Evolutionary conservation across 2,888 invertebrate genomes (phyloP), one percentile per base, ranked within the genome.

Genomic region (Tridacna gigas): DNA sequence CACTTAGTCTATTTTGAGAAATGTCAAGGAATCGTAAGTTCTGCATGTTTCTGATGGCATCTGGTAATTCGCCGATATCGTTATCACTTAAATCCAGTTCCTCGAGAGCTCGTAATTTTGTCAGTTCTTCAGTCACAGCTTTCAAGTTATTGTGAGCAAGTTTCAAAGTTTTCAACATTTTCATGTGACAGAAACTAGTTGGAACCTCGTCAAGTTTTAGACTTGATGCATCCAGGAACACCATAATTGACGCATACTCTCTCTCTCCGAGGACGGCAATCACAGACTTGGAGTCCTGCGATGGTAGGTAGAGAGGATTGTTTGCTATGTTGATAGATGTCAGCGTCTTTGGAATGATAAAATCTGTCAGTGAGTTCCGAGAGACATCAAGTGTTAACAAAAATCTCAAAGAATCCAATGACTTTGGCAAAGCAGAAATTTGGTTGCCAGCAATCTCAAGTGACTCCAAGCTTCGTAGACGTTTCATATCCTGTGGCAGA

Each of bases 1-100:
- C 90, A 12, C 79, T 85, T 15, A 93, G 78, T 48, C 87, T 83
- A 79, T 93, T 93, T 75, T 92, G 88, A 9, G 92, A 91, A 12
- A 98, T 94, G 94, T 98, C 98, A 69, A 99, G 95, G 95, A 97
- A 82, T 61, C 87, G 79, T 63, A 94, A 95, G 95, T 89, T 90
- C 66, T 89, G 88, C 86, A 91, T 82, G 47, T 89, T 88, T 80
- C 86, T 73, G 69, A 91, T 88, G 37, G 84, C 84, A 69, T 89
- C 88, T 0, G 90, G 90, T 5, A 91, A 47, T 45, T 86, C 80
- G 0, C 80, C 74, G 22, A 91, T 22, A 74, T 92, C 90, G 76
- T 93, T 93, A 83, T 91, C 89, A 60, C 89, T 89, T 18, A 93
- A 79, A 80, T 94, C 92, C 22, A 94, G 85, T 13, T 91, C 88